These are phyloP conservation scores for Dallia pectoralis DNA, from an alignment of 2,797 vertebrate genomes.

Conservation along the genomic window DNA sequence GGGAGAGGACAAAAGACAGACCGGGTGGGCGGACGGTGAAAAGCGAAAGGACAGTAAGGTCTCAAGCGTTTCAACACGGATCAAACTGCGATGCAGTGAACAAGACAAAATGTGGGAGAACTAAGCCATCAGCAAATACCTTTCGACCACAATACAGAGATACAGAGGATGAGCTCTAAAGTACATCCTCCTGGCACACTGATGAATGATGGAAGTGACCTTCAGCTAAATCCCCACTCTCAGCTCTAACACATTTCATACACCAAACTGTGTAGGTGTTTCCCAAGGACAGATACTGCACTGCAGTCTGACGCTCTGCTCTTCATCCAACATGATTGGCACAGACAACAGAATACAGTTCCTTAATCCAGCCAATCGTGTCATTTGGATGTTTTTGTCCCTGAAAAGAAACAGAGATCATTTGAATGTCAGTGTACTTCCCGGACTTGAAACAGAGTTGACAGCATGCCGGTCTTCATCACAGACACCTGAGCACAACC, in stretches of 20 bases:
- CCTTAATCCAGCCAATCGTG: background rate
- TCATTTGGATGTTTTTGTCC: slow-evolving; percentile 31
- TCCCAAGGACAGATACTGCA: slow-evolving; percentile 32
- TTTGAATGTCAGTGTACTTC: too few relatives aligned
- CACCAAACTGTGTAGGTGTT: slow-evolving; percentile 9
- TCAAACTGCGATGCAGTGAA: slow-evolving; percentile 12
- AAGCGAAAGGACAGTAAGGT: slow-evolving; percentile 4
- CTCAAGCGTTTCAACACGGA: slow-evolving; percentile 23
- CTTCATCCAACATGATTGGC: slow-evolving; percentile 45
- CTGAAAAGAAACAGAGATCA: too few relatives aligned
- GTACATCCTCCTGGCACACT: background rate
- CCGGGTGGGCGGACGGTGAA: slow-evolving; percentile 10
- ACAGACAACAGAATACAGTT: slow-evolving; percentile 40
- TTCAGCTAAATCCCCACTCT: background rate
- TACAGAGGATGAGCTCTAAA: background rate
- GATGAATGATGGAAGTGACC: background rate
- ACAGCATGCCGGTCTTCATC: background rate
- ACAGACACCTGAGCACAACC: background rate
- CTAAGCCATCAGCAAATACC: background rate
- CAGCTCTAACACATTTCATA: background rate
- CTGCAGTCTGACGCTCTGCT: slow-evolving; percentile 30
- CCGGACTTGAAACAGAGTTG: too few relatives aligned
- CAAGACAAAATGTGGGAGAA: background rate
- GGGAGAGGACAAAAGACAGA: slow-evolving; percentile 18
- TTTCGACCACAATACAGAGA: background rate